These are phyloP conservation scores for Limnothrissa miodon DNA, from an alignment of 2,113 vertebrate species.

Conservation along the genomic window DNA sequence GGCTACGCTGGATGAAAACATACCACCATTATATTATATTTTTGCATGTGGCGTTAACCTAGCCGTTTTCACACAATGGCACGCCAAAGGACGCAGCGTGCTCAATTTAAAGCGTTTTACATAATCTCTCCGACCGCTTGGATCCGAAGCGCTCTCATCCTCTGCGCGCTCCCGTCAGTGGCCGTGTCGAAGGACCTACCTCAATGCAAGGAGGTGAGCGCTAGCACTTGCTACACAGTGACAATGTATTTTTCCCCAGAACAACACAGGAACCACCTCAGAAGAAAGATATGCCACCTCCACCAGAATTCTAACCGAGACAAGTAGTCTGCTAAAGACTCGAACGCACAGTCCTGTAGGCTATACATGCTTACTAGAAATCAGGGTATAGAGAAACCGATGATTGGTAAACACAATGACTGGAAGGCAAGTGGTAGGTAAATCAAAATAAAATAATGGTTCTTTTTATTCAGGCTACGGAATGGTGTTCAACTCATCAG, in stretches of 20 bases:
- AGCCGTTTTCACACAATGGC: slow-evolving; percentile 27
- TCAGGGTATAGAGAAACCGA: background rate
- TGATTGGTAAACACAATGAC: background rate
- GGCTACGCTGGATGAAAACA: background rate
- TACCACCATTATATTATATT: background rate
- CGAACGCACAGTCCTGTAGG: background rate
- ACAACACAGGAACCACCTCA: background rate
- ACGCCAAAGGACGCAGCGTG: background rate
- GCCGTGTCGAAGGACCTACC: slow-evolving; percentile 14
- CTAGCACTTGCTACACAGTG: slow-evolving; percentile 16
- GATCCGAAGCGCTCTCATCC: slow-evolving; percentile 12
- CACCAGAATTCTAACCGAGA: background rate
- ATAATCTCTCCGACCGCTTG: background rate
- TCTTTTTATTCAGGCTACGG: background rate
- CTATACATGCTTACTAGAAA: background rate
- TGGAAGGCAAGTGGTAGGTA: background rate
- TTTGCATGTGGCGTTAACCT: slow-evolving; percentile 15
- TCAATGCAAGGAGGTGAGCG: slow-evolving; percentile 40
- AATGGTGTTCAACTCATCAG: background rate
- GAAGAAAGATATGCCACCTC: background rate
- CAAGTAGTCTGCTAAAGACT: background rate
- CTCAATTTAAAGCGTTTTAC: slow-evolving; percentile 15
- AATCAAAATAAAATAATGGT: background rate
- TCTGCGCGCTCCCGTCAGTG: slow-evolving; percentile 12
- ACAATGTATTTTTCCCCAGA: background rate